Evolutionary conservation across 1,140 invertebrate genomes (phyloP), one percentile per base, ranked within the genome.

Genomic region (Lasaia peninsularis): DNA sequence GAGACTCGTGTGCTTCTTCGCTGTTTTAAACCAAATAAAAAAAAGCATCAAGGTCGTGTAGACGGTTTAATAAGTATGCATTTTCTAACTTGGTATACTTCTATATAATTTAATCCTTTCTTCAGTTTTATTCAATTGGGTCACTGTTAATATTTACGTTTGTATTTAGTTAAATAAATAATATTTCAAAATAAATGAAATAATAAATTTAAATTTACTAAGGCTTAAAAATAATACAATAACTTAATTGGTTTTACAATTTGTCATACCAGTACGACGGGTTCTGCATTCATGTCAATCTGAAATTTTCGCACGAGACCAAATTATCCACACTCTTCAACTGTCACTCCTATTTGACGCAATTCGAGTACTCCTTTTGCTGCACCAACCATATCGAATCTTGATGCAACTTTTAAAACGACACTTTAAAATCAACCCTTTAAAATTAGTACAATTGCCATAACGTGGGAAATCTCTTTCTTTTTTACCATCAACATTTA

Each of bases 351-450:
- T 52, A 58, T 62, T 72, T 85, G 77, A 83, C 72, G 84, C 78
- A 87, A 87, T 64, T 58, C 56, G 60, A 70, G 61, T 71, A 40
- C 44, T 66, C 65, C 65, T 66, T 68, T 77, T 49, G 48, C 49
- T 63, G 52, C 68, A 79, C 80, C 73, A 63, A 81, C 81, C 76
- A 73, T 75, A 59, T 60, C 79, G 35, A 87, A 87, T 77, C 60
- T 60, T 75, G 74, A 75, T 74, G 75, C 59, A 71, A 82, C 71
- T 85, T 84, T 82, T 70, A 84, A 87, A 80, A 67, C 65, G 66
- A 76, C 68, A 69, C 69, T 78, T 84, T 75, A 75, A 73, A 81
- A 62, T 71, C 58, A 85, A 87, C 84, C 84, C 84, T 77, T 87
- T 78, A 56, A 69, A 66, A 52, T 56, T 63, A 48, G 8, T 44